A percentile compares a stretch with the other conserved stretches of the same genome.
phyloP scores from a whole-genome alignment of 1,140 invertebrate genomes.

The Brachystomella parvula region DNA sequence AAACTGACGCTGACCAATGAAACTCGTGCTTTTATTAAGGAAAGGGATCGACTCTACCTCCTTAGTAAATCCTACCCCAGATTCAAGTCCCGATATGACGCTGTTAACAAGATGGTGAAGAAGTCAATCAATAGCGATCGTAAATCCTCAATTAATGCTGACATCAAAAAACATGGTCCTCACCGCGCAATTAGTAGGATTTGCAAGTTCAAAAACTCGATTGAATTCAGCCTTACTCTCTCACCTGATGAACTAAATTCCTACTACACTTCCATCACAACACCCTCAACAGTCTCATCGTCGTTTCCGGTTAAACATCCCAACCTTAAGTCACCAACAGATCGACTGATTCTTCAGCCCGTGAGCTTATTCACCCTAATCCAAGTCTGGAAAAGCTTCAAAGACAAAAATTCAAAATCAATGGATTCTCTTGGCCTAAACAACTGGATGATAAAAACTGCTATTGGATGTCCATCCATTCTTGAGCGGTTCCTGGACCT shows the following conservation, averaged over 20 bases:
- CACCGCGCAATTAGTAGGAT: neutral
- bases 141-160: neutral
- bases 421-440: no score
- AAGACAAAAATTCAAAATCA: no score
- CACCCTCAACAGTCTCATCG: neutral
- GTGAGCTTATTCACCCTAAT: neutral
- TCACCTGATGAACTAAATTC: neutral
- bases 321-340: neutral
- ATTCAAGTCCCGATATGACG: no score
- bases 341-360: neutral
- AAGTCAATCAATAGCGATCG: neutral
- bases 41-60: no score
- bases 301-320: neutral
- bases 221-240: neutral
- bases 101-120: no score
- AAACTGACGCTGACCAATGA: no score
- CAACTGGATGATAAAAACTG: no score
- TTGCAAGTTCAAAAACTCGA: neutral
- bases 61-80: no score
- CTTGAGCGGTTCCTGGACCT: no score
- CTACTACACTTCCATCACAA: neutral
- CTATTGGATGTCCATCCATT: no score
- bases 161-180: neutral
- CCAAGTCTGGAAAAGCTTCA: no score
- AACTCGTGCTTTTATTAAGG: no score